Conservation (phyloP, 2,797 vertebrate genomes). For the Aldrovandia affinis region DNA sequence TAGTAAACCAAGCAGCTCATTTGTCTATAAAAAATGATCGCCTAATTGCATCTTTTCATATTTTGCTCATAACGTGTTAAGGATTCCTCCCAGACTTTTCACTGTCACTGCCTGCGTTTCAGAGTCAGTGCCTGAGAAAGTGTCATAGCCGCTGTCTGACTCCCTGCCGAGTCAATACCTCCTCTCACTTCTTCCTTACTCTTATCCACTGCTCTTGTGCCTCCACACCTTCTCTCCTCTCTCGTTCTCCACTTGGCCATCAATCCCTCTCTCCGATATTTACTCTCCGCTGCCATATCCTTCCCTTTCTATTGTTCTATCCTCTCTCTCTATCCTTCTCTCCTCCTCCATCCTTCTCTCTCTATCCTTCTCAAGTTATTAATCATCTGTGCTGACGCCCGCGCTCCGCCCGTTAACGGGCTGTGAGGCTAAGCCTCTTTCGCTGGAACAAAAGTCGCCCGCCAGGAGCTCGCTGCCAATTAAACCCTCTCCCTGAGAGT, state of each 20-base stretch:
- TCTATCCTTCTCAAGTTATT: slow-evolving; percentile 28
- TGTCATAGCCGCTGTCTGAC: not conserved
- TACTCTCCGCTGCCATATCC: not conserved
- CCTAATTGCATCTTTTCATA: too few relatives aligned
- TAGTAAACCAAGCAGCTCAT: too few relatives aligned
- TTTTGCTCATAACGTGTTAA: too few relatives aligned
- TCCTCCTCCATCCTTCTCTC: slow-evolving; percentile 24
- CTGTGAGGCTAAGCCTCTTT: slow-evolving; percentile 81
- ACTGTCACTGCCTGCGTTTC: not conserved
- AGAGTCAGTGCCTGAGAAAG: not conserved
- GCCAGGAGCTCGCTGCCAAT: slow-evolving; percentile 83
- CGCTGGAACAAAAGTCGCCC: slow-evolving; percentile 61
- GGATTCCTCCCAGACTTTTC: too few relatives aligned
- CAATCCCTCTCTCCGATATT: not conserved
- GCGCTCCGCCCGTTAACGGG: slow-evolving; percentile 32
- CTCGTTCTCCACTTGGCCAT: not conserved
- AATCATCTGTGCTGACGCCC: slow-evolving; percentile 33
- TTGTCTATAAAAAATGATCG: too few relatives aligned
- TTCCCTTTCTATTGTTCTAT: not conserved
- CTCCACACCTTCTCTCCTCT: slow-evolving; percentile 17
- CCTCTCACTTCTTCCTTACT: not conserved
- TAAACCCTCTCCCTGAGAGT: slow-evolving; percentile 74
- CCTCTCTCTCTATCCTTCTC: not conserved
- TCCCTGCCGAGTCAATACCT: not conserved
- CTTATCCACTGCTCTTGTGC: not conserved